Percentiles rank a stretch among this genome's conserved stretches.
phyloP scores from a whole-genome alignment of 2,113 vertebrate genomes.

The Origma solitaria region DNA sequence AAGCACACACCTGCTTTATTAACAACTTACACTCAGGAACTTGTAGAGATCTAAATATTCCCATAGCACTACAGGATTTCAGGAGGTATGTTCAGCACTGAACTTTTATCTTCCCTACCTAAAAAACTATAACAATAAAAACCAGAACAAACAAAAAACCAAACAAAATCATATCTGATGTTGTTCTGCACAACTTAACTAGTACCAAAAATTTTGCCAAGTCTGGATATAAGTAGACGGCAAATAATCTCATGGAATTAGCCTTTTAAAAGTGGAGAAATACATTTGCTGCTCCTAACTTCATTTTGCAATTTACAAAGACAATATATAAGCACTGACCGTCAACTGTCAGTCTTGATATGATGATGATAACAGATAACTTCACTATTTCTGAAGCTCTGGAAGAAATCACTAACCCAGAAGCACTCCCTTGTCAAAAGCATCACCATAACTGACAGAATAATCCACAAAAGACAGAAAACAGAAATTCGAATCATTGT shows the following conservation, averaged over 20 bases:
- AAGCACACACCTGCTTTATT: background rate
- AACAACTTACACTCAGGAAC: background rate
- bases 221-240: background rate
- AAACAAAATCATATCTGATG: background rate
- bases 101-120: background rate
- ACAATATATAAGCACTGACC: constrained; percentile 17
- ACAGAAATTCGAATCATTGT: constrained; percentile 57
- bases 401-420: constrained; percentile 59
- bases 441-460: constrained; percentile 48
- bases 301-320: constrained; percentile 27
- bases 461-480: constrained; percentile 64
- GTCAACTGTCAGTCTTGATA: constrained; percentile 58
- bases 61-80: background rate
- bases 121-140: background rate
- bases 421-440: constrained; percentile 70
- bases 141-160: background rate
- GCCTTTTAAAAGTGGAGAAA: background rate
- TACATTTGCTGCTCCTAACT: background rate
- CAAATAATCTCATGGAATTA: background rate
- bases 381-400: constrained; percentile 62
- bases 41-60: background rate
- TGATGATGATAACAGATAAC: constrained; percentile 24
- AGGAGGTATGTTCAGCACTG: background rate
- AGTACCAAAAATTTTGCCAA: background rate
- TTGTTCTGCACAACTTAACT: background rate